These are phyloP conservation scores for Arnoldichthys spilopterus DNA, from an alignment of 2,797 vertebrate genomes.

Conservation along the genomic window DNA sequence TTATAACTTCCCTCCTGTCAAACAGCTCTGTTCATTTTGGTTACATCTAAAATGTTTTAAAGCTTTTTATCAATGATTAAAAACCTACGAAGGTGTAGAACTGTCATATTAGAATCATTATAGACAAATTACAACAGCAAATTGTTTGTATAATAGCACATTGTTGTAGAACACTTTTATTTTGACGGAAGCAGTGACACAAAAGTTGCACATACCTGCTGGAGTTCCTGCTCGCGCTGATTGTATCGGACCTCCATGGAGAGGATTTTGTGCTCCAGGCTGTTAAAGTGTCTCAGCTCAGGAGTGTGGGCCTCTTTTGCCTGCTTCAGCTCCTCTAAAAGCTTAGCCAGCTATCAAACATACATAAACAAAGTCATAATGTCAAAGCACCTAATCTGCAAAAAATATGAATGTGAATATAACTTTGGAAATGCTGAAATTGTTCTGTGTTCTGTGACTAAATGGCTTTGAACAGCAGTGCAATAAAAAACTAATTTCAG, in stretches of 20 bases:
- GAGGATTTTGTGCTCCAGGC: conserved; percentile 87
- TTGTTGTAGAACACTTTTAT: no score
- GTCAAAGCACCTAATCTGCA: not conserved
- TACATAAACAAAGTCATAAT: not conserved
- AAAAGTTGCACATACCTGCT: conserved; percentile 79
- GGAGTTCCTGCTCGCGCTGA: conserved; percentile 87
- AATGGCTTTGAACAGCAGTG: not conserved
- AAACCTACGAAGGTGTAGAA: no score
- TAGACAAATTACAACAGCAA: no score
- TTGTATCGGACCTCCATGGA: conserved; percentile 85
- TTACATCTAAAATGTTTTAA: no score
- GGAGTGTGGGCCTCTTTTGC: conserved; percentile 88
- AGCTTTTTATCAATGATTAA: no score
- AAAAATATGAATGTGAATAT: not conserved
- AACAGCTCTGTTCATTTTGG: no score
- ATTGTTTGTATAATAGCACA: no score
- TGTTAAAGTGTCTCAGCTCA: conserved; percentile 85
- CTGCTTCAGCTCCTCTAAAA: conserved; percentile 87
- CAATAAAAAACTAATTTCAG: not conserved
- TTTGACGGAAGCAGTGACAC: not conserved
- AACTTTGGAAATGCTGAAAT: no score
- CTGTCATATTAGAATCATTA: not conserved
- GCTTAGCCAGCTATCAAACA: conserved; percentile 79
- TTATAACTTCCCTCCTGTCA: no score
- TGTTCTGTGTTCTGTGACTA: not conserved